Conservation (phyloP, 2,888 invertebrate genomes). For the Scaptomyza parva region DNA sequence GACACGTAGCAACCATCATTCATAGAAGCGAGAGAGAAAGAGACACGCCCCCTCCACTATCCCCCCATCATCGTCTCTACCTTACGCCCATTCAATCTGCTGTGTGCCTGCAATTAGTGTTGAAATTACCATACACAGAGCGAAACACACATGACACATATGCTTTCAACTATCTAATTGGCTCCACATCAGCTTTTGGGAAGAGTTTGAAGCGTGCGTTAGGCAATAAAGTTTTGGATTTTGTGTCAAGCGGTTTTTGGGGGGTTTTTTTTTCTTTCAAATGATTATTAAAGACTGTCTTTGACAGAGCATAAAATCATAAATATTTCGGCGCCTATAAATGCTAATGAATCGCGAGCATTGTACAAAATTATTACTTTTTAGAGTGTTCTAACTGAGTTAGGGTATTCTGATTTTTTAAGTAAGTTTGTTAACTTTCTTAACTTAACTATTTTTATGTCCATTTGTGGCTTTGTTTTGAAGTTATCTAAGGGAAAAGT, state of each 20-base stretch:
- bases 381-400: conserved; percentile 5
- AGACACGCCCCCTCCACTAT: no score
- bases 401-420: not conserved
- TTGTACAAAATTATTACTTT: conserved; percentile 46
- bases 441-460: no score
- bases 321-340: conserved; percentile 66
- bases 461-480: no score
- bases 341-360: conserved; percentile 63
- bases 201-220: not conserved
- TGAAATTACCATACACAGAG: conserved; percentile 29
- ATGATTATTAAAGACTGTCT: conserved; percentile 33
- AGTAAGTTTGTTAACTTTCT: not conserved
- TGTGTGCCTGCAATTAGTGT: conserved; percentile 54
- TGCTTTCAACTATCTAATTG: conserved; percentile 43
- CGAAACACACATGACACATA: conserved; percentile 30
- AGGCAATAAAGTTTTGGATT: not conserved
- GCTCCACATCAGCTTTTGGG: conserved; percentile 5
- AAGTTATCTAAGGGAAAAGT: not conserved
- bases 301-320: conserved; percentile 50
- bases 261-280: not conserved
- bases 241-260: conserved; percentile 9
- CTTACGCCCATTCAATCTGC: not conserved
- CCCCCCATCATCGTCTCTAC: not conserved
- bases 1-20: conserved; percentile 71
- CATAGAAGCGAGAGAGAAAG: no score